Evolutionary conservation across 1,140 invertebrate species (phyloP).

Genomic region (Zaprionus tsacasi): DNA sequence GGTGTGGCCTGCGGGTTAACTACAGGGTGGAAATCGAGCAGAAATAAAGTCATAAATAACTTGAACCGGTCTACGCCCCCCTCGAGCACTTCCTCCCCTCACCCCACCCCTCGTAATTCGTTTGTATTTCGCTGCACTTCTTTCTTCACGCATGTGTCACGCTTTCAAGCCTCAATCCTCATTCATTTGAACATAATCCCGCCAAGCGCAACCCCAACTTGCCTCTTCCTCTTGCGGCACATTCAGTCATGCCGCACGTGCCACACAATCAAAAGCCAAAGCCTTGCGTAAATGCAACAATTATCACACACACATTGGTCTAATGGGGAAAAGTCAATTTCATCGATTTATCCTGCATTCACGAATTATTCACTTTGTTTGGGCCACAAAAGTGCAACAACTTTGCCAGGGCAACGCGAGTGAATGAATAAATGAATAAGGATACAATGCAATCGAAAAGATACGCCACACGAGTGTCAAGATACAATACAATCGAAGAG

Average conservation of each 20-base stretch:
- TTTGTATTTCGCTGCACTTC: constrained; percentile 44
- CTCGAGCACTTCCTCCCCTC: constrained; percentile 12
- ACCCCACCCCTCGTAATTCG: constrained; percentile 35
- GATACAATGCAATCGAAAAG: background rate
- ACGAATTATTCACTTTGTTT: constrained; percentile 43
- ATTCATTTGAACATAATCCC: constrained; percentile 45
- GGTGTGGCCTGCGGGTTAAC: background rate
- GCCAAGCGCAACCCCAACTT: constrained; percentile 32
- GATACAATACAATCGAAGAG: background rate
- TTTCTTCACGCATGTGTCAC: constrained; percentile 36
- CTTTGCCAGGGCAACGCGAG: background rate
- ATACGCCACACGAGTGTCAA: too few species aligned
- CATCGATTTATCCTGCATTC: constrained; percentile 27
- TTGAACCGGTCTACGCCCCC: background rate
- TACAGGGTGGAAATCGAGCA: background rate
- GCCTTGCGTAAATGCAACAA: constrained; percentile 53
- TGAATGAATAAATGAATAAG: too few species aligned
- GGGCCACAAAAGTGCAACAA: background rate
- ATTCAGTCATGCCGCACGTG: constrained; percentile 41
- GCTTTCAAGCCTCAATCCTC: constrained; percentile 25
- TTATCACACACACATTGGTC: constrained; percentile 31
- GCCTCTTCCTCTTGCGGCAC: constrained; percentile 26
- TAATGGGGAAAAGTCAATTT: constrained; percentile 26
- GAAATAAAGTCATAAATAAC: constrained; percentile 73
- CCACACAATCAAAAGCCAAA: constrained; percentile 61